These are phyloP conservation scores for Podarcis muralis DNA, from an alignment of 2,113 vertebrate genomes.

Conservation along the genomic window DNA sequence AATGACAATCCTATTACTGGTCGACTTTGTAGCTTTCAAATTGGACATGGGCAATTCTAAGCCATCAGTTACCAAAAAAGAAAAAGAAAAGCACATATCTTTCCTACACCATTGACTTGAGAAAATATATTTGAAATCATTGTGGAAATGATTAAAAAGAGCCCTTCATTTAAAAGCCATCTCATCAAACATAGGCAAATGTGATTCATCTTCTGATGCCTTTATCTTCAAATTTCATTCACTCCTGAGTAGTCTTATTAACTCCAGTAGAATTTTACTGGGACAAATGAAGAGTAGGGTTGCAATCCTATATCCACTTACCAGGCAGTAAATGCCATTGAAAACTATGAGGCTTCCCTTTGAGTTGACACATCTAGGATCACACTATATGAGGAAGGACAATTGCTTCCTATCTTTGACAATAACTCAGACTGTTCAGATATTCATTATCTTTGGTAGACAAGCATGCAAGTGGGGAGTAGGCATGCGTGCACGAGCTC, in stretches of 20 bases:
- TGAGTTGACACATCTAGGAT: not conserved
- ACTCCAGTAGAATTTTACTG: not conserved
- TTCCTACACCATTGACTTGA: not conserved
- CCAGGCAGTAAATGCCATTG: too few relatives aligned
- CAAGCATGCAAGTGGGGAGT: too few relatives aligned
- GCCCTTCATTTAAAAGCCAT: slow-evolving; percentile 3
- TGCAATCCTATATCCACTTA: too few relatives aligned
- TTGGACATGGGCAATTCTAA: slow-evolving; percentile 20
- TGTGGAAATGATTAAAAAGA: slow-evolving; percentile 45
- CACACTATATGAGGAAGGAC: not conserved
- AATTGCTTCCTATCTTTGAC: not conserved
- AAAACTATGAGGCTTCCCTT: too few relatives aligned
- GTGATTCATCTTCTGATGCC: not conserved
- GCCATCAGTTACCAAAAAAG: slow-evolving; percentile 20
- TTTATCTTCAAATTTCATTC: not conserved
- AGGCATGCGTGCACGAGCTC: too few relatives aligned
- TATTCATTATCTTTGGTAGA: too few relatives aligned
- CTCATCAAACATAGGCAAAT: slow-evolving; percentile 36
- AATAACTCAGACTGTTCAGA: too few relatives aligned
- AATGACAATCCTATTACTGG: slow-evolving; percentile 31
- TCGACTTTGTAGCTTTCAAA: slow-evolving; percentile 22
- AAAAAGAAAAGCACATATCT: not conserved
- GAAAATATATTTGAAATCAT: slow-evolving; percentile 8
- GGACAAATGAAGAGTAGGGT: not conserved
- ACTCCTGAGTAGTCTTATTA: not conserved